A percentile compares a stretch with the other conserved stretches of the same genome.
Evolutionary conservation across 2,113 vertebrate species (phyloP).

Genomic region (Chunga burmeisteri): DNA sequence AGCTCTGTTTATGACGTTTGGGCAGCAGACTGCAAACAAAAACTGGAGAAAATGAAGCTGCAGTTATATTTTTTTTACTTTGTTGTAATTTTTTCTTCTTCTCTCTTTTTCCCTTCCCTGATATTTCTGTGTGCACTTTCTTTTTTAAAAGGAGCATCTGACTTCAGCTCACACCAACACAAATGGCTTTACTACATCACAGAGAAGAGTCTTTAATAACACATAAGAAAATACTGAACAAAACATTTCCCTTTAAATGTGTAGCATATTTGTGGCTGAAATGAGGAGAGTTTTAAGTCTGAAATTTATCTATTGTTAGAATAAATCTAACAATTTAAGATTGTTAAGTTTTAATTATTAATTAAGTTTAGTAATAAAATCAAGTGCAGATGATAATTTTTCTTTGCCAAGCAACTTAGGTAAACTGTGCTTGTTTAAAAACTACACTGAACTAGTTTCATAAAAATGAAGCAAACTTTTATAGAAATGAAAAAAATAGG

Average conservation of each 20-base stretch:
- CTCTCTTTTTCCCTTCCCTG: neutral
- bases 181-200: neutral
- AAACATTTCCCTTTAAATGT: neutral
- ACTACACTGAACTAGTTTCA: neutral
- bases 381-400: neutral
- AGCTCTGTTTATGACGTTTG: neutral
- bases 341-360: neutral
- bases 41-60: neutral
- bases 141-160: neutral
- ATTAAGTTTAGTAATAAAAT: neutral
- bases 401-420: neutral
- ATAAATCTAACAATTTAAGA: neutral
- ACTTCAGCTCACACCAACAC: neutral
- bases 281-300: neutral
- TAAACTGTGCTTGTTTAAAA: neutral
- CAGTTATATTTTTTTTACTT: neutral
- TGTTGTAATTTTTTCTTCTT: neutral
- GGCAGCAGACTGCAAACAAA: neutral
- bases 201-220: neutral
- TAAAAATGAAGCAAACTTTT: too few relatives aligned
- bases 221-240: neutral
- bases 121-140: neutral
- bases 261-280: neutral
- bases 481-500: neutral
- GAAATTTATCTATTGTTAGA: neutral